Evolutionary conservation across 2,797 vertebrate genomes (phyloP).

Genomic region (Coracias cyanogaster): DNA sequence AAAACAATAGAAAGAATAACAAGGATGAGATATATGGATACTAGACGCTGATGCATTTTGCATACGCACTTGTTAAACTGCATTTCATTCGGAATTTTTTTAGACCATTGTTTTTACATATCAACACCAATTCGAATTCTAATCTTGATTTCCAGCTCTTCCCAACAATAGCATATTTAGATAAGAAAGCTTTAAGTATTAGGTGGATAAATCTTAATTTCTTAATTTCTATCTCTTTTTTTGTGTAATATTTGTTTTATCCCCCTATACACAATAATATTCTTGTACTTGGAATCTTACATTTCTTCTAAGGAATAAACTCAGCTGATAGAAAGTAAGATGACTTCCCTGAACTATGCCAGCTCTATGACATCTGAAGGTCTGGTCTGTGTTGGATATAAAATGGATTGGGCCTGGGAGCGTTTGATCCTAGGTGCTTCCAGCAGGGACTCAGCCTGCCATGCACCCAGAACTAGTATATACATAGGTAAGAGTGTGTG

Average conservation of each 20-base stretch:
- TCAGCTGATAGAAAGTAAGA: background rate
- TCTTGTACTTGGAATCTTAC: background rate
- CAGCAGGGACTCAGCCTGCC: background rate
- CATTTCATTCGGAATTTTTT: background rate
- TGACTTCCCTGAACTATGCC: background rate
- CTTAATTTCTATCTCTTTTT: background rate
- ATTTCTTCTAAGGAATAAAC: background rate
- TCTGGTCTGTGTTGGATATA: background rate
- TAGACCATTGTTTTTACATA: background rate
- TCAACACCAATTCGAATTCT: background rate
- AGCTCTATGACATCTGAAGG: background rate
- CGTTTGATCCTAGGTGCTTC: background rate
- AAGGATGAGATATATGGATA: background rate
- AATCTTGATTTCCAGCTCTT: background rate
- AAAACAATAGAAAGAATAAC: background rate
- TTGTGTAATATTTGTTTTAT: background rate
- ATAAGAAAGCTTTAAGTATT: background rate
- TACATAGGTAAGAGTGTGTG: accelerated
- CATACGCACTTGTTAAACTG: background rate
- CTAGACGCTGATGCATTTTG: background rate
- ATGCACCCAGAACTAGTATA: background rate
- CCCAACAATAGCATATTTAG: background rate
- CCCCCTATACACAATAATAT: background rate
- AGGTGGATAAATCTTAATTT: background rate
- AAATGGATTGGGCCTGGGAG: background rate